Base-by-base conservation (phyloP, 1,140 invertebrate genomes). In the Plodia interpunctella region DNA sequence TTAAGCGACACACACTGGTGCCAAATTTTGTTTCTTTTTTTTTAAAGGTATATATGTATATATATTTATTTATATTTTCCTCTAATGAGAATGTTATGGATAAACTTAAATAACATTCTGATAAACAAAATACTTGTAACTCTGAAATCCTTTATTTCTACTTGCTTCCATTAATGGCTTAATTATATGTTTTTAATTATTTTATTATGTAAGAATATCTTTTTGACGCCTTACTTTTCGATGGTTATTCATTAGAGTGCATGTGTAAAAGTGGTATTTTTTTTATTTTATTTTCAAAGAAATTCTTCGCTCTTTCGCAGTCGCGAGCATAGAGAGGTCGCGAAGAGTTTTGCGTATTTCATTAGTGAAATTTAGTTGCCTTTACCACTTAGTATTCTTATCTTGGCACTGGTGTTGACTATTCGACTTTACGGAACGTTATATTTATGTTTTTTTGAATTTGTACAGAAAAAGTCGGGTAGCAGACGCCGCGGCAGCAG, bases 391-490 rank as follows among this genome's bases (percentile, higher is more conserved):
- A 87, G 83, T 80, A 66, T 78, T 82, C 72, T 83, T 87, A 77
- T 86, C 82, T 85, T 87, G 86, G 85, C 86, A 87, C 85, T 87
- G 83, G 84, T 88, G 87, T 88, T 85, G 63, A 57, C 65, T 63
- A 50, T 52, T 13, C 55, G 9, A 63, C 70, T 54, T 62, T 35
- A 30, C 62, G n/a, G 15, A 65, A 57, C 55, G 54, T 64, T 56
- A 73, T 78, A 67, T 74, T 83, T 67, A 87, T 67, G 62, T 61
- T 62, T n/a, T 69, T 70, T 60, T 80, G 68, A 65, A 69, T 84
- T 88, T 78, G 62, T 72, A 83, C 88, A 91, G 91, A 91, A 91
- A 89, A 92, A 91, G 70, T 87, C 88, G 68, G 74, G 80, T 61
- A 73, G 76, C 63, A 88, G 88, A 77, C 88, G 90, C 52, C 90